phyloP scores from a whole-genome alignment of 2,888 invertebrate genomes.

The Ophraella communa region DNA sequence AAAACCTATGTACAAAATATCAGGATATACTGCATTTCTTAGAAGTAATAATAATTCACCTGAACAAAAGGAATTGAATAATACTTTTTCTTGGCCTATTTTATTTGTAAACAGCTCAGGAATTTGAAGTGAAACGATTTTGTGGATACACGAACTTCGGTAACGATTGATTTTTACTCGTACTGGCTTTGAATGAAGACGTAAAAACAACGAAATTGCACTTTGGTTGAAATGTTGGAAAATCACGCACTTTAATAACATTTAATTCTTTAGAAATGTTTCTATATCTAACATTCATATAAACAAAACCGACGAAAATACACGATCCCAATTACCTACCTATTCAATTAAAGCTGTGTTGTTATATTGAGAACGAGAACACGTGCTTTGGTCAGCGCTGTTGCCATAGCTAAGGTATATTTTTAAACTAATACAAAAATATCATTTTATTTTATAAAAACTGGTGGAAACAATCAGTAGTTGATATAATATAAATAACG shows the following conservation, averaged over 20 bases:
- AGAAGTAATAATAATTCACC: conserved; percentile 14
- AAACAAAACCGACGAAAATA: background rate
- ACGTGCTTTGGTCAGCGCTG: background rate
- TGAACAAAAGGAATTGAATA: conserved; percentile 11
- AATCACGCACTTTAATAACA: background rate
- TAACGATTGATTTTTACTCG: conserved; percentile 20
- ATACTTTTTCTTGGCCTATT: conserved; percentile 24
- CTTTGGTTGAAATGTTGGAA: background rate
- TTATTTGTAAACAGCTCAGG: conserved; percentile 10
- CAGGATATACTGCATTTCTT: background rate
- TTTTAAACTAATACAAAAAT: background rate
- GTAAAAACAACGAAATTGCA: background rate
- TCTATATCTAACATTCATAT: background rate
- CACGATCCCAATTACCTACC: too few species aligned
- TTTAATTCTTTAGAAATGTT: background rate
- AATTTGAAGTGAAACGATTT: conserved; percentile 4
- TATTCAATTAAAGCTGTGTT: too few species aligned
- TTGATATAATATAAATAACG: too few species aligned
- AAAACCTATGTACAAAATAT: background rate
- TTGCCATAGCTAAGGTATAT: background rate
- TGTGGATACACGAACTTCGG: conserved; percentile 10
- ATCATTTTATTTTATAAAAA: background rate
- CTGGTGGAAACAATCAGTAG: too few species aligned
- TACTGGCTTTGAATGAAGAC: background rate
- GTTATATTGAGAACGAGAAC: background rate